Evolutionary conservation across 2,113 vertebrate genomes (phyloP), one percentile per base, ranked within the genome.

Genomic region (Anser cygnoides): DNA sequence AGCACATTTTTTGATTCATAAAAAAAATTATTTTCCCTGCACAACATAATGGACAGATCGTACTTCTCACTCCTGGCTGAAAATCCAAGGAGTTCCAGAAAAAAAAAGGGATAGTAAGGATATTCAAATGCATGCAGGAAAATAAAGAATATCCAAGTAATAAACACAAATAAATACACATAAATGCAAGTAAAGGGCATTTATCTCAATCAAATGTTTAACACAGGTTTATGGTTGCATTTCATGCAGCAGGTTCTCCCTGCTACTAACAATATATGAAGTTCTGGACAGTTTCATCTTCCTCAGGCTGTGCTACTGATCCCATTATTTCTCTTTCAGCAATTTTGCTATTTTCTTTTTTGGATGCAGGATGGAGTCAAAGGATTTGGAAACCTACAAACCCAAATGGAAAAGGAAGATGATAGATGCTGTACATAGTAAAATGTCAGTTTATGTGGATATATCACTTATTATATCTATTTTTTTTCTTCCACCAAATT

Each of bases 1-100:
- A 96, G 81, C 28, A 87, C 79, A 73, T 96, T 96, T 97, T 97
- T 87, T 88, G 35, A 95, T 93, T 95, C 90, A 96, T 96, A 84
- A 96, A 92, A 93, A 89, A 35, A 71, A 61, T 21, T 5, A 20
- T 82, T 97, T 96, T 97, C 94, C 86, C 92, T 80, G 57, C 14
- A 92, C 89, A 91, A 28, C 49, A 67, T 58, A 78, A 74, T 37
- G 61, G 79, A 75, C 29, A 87, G 59, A 87, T 78, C 43, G 62
- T 81, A 65, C 61, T 74, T 70, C 52, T 93, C 35, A 46, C 58
- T 89, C 49, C 85, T 90, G 71, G n/a, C 58, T 82, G 54, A 26
- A 89, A 93, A 75, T 72, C 66, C 29, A 62, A 57, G 62, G 65
- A 75, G 49, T 87, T 94, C 66, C 93, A 91, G 74, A 92, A 62